These are phyloP conservation scores for Tapirus terrestris DNA, from an alignment of 2,113 vertebrate genomes.

Conservation along the genomic window DNA sequence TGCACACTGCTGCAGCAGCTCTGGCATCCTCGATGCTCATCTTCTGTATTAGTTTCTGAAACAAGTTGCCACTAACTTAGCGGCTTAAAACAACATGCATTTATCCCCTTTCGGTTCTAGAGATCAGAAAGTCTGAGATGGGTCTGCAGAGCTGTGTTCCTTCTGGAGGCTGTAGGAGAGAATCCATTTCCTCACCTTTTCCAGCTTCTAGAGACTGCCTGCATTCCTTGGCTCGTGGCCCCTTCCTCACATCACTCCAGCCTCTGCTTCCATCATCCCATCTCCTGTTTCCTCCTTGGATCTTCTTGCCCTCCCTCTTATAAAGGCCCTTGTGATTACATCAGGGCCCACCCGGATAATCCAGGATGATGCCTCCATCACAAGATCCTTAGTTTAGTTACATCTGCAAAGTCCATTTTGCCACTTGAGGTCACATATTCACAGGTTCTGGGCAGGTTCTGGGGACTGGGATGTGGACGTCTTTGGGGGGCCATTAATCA, in stretches of 20 bases:
- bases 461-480: not conserved
- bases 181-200: not conserved
- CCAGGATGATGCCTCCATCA: not conserved
- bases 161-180: not conserved
- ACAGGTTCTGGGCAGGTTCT: not conserved
- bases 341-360: not conserved
- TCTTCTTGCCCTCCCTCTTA: not conserved
- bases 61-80: not conserved
- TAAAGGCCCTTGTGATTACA: not conserved
- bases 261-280: not conserved
- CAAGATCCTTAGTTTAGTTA: not conserved
- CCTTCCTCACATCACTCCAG: not conserved
- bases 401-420: not conserved
- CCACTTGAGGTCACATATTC: not conserved
- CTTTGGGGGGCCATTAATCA: not conserved
- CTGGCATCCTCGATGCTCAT: fast-evolving
- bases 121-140: not conserved
- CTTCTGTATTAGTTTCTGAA: not conserved
- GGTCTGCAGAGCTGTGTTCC: not conserved
- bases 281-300: not conserved
- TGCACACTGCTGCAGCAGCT: fast-evolving
- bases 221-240: not conserved
- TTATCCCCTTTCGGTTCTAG: not conserved
- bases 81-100: not conserved
- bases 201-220: not conserved